Percentiles rank a stretch among this genome's conserved stretches.
Conservation (phyloP, 1,140 invertebrate genomes). For the Drepana arcuata region DNA sequence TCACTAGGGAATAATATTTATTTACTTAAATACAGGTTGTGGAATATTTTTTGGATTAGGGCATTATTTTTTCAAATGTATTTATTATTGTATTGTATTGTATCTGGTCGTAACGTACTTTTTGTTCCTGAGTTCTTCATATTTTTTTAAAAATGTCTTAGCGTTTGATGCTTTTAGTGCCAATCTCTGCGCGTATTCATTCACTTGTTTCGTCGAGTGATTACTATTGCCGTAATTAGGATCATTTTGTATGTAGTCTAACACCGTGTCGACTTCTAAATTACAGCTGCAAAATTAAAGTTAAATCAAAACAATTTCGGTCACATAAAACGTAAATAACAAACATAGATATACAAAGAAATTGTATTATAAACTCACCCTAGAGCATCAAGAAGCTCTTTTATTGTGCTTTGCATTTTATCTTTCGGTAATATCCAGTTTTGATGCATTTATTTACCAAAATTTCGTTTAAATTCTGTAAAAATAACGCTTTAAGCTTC, state of each 20-base stretch:
- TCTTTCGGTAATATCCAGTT: conserved; percentile 49
- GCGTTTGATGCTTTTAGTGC: conserved; percentile 55
- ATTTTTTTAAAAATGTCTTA: conserved; percentile 64
- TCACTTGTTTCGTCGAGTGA: conserved; percentile 56
- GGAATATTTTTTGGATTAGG: neutral
- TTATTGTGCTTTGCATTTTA: conserved; percentile 65
- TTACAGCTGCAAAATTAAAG: conserved; percentile 55
- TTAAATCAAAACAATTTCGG: conserved; percentile 4
- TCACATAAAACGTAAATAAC: no score
- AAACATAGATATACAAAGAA: no score
- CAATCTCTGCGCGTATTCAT: conserved; percentile 62
- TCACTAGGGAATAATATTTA: neutral
- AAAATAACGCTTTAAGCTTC: conserved; percentile 12
- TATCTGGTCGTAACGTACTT: conserved; percentile 55
- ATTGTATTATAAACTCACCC: conserved; percentile 49
- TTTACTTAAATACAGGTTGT: neutral
- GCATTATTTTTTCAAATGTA: neutral
- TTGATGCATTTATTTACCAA: conserved; percentile 49
- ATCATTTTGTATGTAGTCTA: conserved; percentile 68
- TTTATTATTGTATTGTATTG: no score
- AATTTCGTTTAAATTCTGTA: conserved; percentile 18
- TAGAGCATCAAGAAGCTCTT: conserved; percentile 62
- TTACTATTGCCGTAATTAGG: conserved; percentile 62
- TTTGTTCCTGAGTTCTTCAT: conserved; percentile 60
- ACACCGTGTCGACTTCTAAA: conserved; percentile 62